These are phyloP conservation scores for Andrena camellia DNA, from an alignment of 2,888 invertebrate species.

Conservation along the genomic window DNA sequence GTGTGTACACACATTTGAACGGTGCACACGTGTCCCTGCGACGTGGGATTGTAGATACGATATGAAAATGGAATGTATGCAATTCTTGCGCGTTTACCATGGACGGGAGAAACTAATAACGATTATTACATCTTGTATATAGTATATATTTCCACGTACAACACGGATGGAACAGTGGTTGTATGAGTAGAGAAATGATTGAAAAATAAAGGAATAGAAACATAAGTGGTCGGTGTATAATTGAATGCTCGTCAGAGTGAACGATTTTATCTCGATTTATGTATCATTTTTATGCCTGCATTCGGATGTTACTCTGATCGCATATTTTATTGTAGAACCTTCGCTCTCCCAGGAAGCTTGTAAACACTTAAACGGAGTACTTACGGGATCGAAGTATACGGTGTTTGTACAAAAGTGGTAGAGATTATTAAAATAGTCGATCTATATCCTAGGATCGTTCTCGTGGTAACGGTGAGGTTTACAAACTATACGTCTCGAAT, in stretches of 20 bases:
- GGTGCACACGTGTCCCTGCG: background rate
- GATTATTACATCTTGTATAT: constrained; percentile 34
- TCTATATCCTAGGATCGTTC: constrained; percentile 10
- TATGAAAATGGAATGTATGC: constrained; percentile 16
- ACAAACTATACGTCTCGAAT: constrained; percentile 25
- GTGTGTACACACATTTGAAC: background rate
- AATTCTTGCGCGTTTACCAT: constrained; percentile 9
- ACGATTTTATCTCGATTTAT: background rate
- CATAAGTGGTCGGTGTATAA: background rate
- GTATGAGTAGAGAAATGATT: constrained; percentile 29
- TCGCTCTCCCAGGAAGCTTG: constrained; percentile 11
- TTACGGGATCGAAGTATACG: constrained; percentile 17
- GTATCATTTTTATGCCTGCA: background rate
- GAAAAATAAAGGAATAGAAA: constrained; percentile 43
- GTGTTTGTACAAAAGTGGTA: constrained; percentile 40
- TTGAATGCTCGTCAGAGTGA: background rate
- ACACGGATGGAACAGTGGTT: constrained; percentile 23
- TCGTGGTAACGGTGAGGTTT: constrained; percentile 24
- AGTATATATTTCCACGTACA: constrained; percentile 34
- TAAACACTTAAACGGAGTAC: constrained; percentile 26
- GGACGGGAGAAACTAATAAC: constrained; percentile 2
- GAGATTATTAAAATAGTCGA: constrained; percentile 33
- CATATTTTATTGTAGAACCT: constrained; percentile 41
- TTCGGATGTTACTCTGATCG: background rate
- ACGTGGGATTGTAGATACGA: constrained; percentile 40